Conservation (phyloP, 2,113 vertebrate genomes). For the Athene noctua region DNA sequence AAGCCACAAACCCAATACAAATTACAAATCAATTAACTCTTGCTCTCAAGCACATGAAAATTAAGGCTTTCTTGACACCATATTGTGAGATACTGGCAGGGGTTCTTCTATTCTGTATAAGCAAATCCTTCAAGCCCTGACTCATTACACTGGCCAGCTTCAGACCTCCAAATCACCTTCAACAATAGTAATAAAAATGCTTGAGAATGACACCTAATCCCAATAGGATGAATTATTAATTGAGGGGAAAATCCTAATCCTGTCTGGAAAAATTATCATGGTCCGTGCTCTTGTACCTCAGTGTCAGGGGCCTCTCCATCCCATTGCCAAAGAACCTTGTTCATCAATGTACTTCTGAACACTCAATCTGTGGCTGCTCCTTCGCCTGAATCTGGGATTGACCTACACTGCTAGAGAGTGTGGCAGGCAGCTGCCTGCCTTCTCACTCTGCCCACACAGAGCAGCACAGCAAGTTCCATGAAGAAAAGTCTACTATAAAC, state of each 20-base stretch:
- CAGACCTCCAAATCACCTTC: background rate
- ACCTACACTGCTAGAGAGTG: background rate
- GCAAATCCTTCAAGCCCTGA: background rate
- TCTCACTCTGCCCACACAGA: background rate
- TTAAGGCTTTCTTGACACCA: background rate
- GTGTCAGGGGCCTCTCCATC: background rate
- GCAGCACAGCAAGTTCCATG: background rate
- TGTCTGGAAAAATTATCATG: background rate
- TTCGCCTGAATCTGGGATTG: background rate
- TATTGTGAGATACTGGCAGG: background rate
- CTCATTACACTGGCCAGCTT: background rate
- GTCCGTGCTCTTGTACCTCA: accelerated
- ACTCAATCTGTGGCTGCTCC: background rate
- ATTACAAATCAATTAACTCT: conserved; percentile 4
- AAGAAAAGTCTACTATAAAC: background rate
- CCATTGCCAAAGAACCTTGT: background rate
- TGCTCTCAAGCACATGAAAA: background rate
- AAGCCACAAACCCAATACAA: background rate
- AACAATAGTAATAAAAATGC: background rate
- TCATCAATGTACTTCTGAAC: background rate
- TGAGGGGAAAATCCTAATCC: background rate
- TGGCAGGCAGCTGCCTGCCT: background rate
- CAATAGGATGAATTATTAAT: background rate
- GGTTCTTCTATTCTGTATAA: background rate
- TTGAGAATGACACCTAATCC: background rate